Conservation (phyloP, 2,113 vertebrate species). For the Indicator indicator region DNA sequence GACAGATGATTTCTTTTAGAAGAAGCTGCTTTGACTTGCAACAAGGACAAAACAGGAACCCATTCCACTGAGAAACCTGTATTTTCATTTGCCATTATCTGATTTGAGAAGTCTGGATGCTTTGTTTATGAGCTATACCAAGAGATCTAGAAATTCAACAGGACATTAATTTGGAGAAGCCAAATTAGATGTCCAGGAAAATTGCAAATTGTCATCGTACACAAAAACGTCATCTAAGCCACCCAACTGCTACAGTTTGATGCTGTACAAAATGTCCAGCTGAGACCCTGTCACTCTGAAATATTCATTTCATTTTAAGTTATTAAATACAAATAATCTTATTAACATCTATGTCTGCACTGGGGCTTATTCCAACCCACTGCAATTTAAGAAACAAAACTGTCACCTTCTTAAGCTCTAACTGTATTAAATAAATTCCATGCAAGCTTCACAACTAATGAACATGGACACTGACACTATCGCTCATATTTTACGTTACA, state of each 20-base stretch:
- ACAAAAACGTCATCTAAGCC: not conserved
- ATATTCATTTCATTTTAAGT: not conserved
- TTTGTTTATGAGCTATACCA: not conserved
- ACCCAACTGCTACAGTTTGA: not conserved
- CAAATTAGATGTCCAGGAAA: not conserved
- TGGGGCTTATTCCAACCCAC: not conserved
- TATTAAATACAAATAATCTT: not conserved
- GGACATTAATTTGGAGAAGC: not conserved
- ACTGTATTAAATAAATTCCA: not conserved
- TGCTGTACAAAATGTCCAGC: not conserved
- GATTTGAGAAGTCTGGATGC: not conserved
- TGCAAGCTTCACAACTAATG: not conserved
- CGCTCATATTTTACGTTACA: not conserved
- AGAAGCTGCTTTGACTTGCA: not conserved
- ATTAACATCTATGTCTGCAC: not conserved
- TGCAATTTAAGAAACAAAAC: not conserved
- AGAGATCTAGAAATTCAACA: not conserved
- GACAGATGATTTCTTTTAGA: slow-evolving; percentile 5
- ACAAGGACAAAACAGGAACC: not conserved
- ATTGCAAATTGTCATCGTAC: not conserved
- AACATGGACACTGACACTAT: not conserved
- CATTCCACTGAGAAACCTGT: not conserved
- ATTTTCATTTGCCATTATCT: not conserved
- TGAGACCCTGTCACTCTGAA: not conserved
- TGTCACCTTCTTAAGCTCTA: not conserved